Evolutionary conservation across 2,888 invertebrate species (phyloP).

Genomic region (Agelastica alni): DNA sequence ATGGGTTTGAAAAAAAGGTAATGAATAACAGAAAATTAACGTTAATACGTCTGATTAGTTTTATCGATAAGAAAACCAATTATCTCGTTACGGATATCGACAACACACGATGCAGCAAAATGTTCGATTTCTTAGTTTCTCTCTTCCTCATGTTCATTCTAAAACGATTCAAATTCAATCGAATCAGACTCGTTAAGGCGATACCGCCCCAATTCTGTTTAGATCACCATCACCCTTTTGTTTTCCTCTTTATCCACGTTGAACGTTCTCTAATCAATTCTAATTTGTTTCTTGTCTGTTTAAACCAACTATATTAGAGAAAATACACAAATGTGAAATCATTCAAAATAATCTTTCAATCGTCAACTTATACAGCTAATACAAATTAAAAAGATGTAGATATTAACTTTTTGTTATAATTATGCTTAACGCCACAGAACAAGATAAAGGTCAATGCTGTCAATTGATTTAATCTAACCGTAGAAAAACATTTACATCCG

Average conservation of each 20-base stretch:
- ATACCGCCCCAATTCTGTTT: conserved; percentile 54
- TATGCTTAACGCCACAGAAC: too few relatives aligned
- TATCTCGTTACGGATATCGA: neutral
- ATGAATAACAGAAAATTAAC: too few relatives aligned
- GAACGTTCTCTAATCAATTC: conserved; percentile 54
- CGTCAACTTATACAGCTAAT: too few relatives aligned
- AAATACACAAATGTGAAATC: conserved; percentile 26
- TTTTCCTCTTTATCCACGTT: conserved; percentile 42
- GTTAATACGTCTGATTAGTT: too few relatives aligned
- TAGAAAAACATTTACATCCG: too few relatives aligned
- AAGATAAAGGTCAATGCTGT: too few relatives aligned
- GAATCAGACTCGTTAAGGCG: conserved; percentile 54
- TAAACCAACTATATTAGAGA: conserved; percentile 53
- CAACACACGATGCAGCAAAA: conserved; percentile 1
- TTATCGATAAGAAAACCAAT: too few relatives aligned
- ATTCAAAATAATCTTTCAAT: too few relatives aligned
- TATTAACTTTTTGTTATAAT: too few relatives aligned
- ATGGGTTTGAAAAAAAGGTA: too few relatives aligned
- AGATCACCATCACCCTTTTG: conserved; percentile 46
- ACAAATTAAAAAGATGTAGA: too few relatives aligned
- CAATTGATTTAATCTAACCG: too few relatives aligned
- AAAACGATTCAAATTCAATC: conserved; percentile 57
- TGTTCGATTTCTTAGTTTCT: conserved; percentile 33
- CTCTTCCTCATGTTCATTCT: conserved; percentile 55
- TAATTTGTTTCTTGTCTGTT: conserved; percentile 55